Percentiles rank a stretch among this genome's conserved stretches.
These are phyloP conservation scores for Mastacembelus armatus DNA, from an alignment of 2,797 vertebrate genomes.

Conservation along the genomic window DNA sequence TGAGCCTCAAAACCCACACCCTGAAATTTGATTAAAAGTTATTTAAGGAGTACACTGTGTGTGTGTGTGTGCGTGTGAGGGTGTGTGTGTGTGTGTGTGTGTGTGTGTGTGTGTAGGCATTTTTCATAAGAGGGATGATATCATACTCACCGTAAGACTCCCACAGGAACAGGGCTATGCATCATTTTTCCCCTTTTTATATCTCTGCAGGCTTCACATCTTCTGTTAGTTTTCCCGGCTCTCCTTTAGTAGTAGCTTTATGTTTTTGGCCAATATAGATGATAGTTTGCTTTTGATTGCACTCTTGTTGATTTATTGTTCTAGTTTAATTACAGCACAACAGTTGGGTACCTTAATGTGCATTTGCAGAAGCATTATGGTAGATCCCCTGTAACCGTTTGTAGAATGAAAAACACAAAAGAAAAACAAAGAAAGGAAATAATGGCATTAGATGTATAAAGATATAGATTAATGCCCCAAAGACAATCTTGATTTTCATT, in stretches of 20 bases:
- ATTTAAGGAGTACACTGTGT: slow-evolving; percentile 68
- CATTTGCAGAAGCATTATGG: slow-evolving; percentile 63
- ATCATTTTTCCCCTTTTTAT: slow-evolving; percentile 73
- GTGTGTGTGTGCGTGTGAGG: slow-evolving; percentile 34
- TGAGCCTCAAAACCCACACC: slow-evolving; percentile 68
- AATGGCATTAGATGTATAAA: slow-evolving; percentile 19
- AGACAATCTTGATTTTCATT: slow-evolving; percentile 28
- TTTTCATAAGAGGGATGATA: slow-evolving; percentile 82
- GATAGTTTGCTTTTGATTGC: slow-evolving; percentile 64
- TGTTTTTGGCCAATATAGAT: slow-evolving; percentile 40
- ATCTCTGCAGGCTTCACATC: slow-evolving; percentile 72
- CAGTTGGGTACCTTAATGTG: slow-evolving; percentile 70
- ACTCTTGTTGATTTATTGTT: slow-evolving; percentile 64
- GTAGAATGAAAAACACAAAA: slow-evolving; percentile 42
- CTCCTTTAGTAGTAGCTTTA: slow-evolving; percentile 49
- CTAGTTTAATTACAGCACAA: slow-evolving; percentile 72
- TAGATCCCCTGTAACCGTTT: slow-evolving; percentile 52
- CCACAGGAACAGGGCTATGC: slow-evolving; percentile 73
- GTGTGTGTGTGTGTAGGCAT: slow-evolving; percentile 52
- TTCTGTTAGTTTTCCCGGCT: slow-evolving; percentile 52
- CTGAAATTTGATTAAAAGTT: slow-evolving; percentile 81
- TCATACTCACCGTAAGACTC: slow-evolving; percentile 75
- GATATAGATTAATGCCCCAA: slow-evolving; percentile 33
- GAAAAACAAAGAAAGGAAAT: slow-evolving; percentile 28
- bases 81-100: slow-evolving; percentile 40